These are phyloP conservation scores for Lepeophtheirus nordmannii DNA, from an alignment of 2,888 invertebrate genomes.

Conservation along the genomic window DNA sequence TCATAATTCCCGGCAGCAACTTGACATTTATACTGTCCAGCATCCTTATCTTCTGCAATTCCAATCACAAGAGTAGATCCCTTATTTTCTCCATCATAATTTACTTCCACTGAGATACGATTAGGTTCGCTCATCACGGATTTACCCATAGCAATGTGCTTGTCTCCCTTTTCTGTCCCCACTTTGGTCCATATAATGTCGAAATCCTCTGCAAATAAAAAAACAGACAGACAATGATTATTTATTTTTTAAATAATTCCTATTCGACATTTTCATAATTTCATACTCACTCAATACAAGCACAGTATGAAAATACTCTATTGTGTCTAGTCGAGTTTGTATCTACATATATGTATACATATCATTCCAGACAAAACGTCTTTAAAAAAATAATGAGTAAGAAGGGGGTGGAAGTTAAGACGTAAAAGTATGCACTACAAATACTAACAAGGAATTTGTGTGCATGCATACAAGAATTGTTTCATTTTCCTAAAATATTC, in stretches of 20 bases:
- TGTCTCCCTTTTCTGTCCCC: not conserved
- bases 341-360: not conserved
- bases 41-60: constrained; percentile 18
- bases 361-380: constrained; percentile 1
- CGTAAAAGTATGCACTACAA: too few relatives aligned
- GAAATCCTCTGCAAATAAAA: constrained; percentile 13
- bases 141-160: not conserved
- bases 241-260: not conserved
- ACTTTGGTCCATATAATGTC: constrained; percentile 19
- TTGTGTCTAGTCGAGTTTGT: not conserved
- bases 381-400: not conserved
- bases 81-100: constrained; percentile 1
- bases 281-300: not conserved
- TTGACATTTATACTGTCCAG: constrained; percentile 20
- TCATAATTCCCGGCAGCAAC: not conserved
- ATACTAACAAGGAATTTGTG: too few relatives aligned
- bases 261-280: not conserved
- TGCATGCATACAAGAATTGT: too few relatives aligned
- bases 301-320: not conserved
- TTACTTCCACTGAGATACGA: constrained; percentile 8
- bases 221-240: not conserved
- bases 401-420: not conserved
- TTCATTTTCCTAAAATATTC: too few relatives aligned
- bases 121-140: not conserved
- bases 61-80: constrained; percentile 19